Base-by-base conservation (phyloP, 2,113 vertebrate genomes). In the Hiodon alosoides region DNA sequence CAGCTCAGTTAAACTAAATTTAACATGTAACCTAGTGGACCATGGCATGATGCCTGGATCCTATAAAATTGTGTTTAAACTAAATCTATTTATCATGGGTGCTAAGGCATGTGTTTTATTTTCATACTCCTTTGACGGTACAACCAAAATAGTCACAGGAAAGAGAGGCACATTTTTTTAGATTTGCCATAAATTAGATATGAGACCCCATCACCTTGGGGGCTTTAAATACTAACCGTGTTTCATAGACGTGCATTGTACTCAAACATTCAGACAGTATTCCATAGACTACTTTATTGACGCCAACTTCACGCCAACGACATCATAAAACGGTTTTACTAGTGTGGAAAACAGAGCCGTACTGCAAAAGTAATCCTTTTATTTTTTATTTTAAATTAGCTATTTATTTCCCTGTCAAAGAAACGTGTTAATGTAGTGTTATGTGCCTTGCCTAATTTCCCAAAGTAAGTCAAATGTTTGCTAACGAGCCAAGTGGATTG, bases 241-340 rank as follows among this genome's bases (percentile, higher is more conserved):
- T 46, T 7, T 47, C 65, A 67, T 46, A 48, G 59, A 3, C 31
- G n/a, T 48, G n/a, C 7, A 11, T 67, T 73, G 3, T 65, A 50
- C n/a, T 52, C 13, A 17, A n/a, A 60, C 13, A 72, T 3, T 57
- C 53, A 13, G 17, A 48, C 62, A 66, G 31, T 58, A 54, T 73
- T 79, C 65, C 54, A 77, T 57, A 74, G 67, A 69, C 68, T 53
- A 73, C 11, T 64, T 65, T 55, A 72, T 53, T 57, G 67, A 64
- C 58, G 50, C 76, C 75, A 75, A 48, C 77, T 55, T 74, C 72
- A 80, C 58, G 60, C 72, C 72, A 73, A 75, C n/a, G 6, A 77
- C 77, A 81, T 80, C 67, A 77, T 86, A 77, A 85, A 83, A 79
- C 46, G 62, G 71, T 9, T 85, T 82, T 79, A 83, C 68, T 69